These are phyloP conservation scores for Colossoma macropomum DNA, from an alignment of 2,113 vertebrate species.

Conservation along the genomic window DNA sequence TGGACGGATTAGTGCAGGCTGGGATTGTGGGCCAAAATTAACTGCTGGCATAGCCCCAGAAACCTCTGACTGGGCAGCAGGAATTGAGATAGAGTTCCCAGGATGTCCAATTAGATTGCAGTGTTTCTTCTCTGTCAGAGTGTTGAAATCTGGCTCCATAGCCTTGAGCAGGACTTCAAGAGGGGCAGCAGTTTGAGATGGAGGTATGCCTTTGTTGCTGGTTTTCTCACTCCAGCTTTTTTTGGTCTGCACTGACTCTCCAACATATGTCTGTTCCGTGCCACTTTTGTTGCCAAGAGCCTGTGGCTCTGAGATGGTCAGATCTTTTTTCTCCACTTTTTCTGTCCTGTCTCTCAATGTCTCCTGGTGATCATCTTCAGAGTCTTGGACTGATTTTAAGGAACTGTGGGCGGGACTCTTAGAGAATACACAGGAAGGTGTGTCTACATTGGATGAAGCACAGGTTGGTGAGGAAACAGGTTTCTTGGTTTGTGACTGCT, in stretches of 20 bases:
- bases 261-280: constrained; percentile 66
- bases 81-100: constrained; percentile 78
- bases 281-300: constrained; percentile 70
- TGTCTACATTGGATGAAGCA: constrained; percentile 70
- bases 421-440: constrained; percentile 63
- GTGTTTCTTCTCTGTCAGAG: constrained; percentile 84
- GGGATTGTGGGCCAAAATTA: constrained; percentile 71
- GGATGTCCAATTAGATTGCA: constrained; percentile 73
- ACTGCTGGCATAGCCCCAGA: constrained; percentile 69
- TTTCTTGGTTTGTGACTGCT: constrained; percentile 82
- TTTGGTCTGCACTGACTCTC: constrained; percentile 63
- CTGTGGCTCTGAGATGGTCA: constrained; percentile 60
- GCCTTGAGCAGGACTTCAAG: constrained; percentile 96
- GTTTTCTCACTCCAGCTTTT: constrained; percentile 72
- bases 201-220: constrained; percentile 73
- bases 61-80: constrained; percentile 61
- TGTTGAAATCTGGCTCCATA: constrained; percentile 96
- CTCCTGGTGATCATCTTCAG: constrained; percentile 62
- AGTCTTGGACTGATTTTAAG: constrained; percentile 64
- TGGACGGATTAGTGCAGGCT: constrained; percentile 73
- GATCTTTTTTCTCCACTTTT: constrained; percentile 69
- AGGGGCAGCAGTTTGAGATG: constrained; percentile 81
- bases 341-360: constrained; percentile 60
- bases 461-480: constrained; percentile 64
- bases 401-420: constrained; percentile 65